Evolutionary conservation across 2,888 invertebrate genomes (phyloP), one percentile per base, ranked within the genome.

Genomic region (Copidosoma aretas): DNA sequence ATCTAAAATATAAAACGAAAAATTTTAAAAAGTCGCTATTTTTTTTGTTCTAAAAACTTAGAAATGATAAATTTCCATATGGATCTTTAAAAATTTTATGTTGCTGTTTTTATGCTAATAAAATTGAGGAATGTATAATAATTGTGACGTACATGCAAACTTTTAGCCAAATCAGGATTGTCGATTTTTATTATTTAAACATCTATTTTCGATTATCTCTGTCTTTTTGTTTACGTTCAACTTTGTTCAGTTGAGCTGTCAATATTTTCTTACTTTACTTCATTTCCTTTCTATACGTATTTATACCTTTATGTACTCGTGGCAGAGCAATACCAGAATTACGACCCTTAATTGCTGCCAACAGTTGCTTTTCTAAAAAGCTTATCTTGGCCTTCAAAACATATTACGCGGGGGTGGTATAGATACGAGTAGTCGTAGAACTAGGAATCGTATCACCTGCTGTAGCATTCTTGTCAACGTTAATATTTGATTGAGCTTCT

Each of bases 41-140:
- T 32, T 32, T 19, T 73, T 59, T 53, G 64, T 54, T 68, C 54
- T 53, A 19, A 19, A 49, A 19, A 49, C n/a, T n/a, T n/a, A n/a
- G n/a, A n/a, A n/a, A n/a, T n/a, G n/a, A n/a, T n/a, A n/a, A n/a
- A n/a, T n/a, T n/a, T n/a, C n/a, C n/a, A n/a, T n/a, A n/a, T n/a
- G n/a, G n/a, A n/a, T n/a, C n/a, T n/a, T n/a, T n/a, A 53, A 21
- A 53, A 14, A 53, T 53, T 4, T 22, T 14, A n/a, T 21, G 21
- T 53, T 21, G 3, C 15, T n/a, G n/a, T n/a, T n/a, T n/a, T n/a
- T n/a, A 21, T n/a, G 14, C n/a, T n/a, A 53, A 53, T 21, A 53
- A 53, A 21, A n/a, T 14, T 4, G 4, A 14, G n/a, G 53, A 19
- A 22, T 21, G 4, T 5, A 5, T n/a, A 49, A n/a, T 49, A 49